A percentile compares a stretch with the other conserved stretches of the same genome.
Conservation (phyloP, 2,888 invertebrate species). For the Malacosoma neustria region DNA sequence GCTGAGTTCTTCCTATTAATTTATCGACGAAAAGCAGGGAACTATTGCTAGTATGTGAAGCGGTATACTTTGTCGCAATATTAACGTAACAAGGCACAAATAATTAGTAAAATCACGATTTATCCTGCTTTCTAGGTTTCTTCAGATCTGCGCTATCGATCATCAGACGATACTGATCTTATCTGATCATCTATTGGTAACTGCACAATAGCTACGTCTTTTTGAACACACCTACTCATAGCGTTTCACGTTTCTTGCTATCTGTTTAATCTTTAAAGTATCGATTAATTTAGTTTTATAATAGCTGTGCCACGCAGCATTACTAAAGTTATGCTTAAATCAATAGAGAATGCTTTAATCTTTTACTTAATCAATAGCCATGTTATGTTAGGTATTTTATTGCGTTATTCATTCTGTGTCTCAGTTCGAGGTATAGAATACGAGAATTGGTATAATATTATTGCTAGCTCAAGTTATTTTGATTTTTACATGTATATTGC, state of each 20-base stretch:
- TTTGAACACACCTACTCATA: conserved; percentile 17
- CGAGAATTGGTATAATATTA: too few relatives aligned
- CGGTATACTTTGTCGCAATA: conserved; percentile 56
- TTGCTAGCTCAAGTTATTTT: too few relatives aligned
- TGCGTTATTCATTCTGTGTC: too few relatives aligned
- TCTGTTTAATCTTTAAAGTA: neutral
- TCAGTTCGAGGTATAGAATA: too few relatives aligned
- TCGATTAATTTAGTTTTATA: neutral
- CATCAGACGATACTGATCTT: conserved; percentile 54
- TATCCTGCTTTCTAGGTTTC: conserved; percentile 58
- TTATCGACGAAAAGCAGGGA: too few relatives aligned
- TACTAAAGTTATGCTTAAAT: too few relatives aligned
- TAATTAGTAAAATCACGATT: conserved; percentile 67
- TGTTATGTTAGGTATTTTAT: too few relatives aligned
- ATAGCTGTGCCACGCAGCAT: too few relatives aligned
- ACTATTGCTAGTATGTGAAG: conserved; percentile 12
- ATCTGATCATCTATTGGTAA: conserved; percentile 34
- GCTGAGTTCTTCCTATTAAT: too few relatives aligned
- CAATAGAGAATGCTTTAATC: too few relatives aligned
- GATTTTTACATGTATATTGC: too few relatives aligned
- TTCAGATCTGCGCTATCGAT: conserved; percentile 54
- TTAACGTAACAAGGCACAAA: conserved; percentile 43
- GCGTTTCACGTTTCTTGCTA: neutral
- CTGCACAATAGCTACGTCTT: conserved; percentile 34
- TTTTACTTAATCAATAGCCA: too few relatives aligned